Conservation (phyloP, 2,113 vertebrate genomes). For the Onychorhynchus coronatus region DNA sequence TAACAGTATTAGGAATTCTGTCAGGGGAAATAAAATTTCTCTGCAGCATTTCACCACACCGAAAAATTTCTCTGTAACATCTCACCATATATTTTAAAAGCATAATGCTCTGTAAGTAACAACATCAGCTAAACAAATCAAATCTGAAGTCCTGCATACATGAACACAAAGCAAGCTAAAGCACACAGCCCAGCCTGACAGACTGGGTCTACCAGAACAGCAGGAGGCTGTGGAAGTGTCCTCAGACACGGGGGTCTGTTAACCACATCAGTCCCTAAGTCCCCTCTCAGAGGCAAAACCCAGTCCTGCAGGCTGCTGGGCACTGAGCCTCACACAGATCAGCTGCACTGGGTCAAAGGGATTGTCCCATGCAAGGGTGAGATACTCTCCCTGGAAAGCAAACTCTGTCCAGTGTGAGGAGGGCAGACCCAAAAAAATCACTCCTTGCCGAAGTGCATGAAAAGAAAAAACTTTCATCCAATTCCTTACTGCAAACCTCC, state of each 20-base stretch:
- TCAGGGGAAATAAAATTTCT: background rate
- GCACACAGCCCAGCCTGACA: background rate
- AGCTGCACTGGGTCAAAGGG: background rate
- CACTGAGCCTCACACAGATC: background rate
- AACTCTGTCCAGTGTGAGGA: background rate
- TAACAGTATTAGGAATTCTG: background rate
- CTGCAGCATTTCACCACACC: background rate
- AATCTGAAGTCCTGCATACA: background rate
- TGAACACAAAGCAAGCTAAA: background rate
- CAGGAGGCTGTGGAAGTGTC: background rate
- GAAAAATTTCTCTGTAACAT: background rate
- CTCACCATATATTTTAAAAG: background rate
- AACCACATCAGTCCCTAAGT: background rate
- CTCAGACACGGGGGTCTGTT: background rate
- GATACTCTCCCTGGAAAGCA: background rate
- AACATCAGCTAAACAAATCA: background rate
- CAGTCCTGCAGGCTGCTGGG: background rate
- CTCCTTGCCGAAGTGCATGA: background rate
- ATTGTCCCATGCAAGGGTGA: background rate
- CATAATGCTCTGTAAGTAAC: background rate
- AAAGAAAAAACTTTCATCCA: background rate
- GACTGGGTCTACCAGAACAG: background rate
- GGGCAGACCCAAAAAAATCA: background rate
- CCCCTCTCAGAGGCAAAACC: background rate
- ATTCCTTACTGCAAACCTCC: background rate